Evolutionary conservation across 1,140 invertebrate species (phyloP), one percentile per base, ranked within the genome.

Genomic region (Heliothis virescens): DNA sequence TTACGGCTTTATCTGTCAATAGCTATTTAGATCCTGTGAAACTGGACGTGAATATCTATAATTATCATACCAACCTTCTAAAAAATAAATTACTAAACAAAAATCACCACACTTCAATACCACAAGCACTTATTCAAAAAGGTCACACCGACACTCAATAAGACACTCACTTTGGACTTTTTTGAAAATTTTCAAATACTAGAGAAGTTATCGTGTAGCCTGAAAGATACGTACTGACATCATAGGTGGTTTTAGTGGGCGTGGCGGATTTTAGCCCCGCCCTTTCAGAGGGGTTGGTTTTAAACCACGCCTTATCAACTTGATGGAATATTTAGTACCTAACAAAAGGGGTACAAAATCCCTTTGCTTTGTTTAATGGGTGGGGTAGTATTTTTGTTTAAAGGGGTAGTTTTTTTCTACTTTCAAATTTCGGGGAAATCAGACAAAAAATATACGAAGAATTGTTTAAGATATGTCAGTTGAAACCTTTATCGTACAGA

Each of bases 241-340:
- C 4, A 48, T 3, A 16, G 63, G 34, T 67, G 63, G 63, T 15
- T 41, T 16, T 13, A 5, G 4, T 4, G 41, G 63, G 63, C 63
- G 63, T 67, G 63, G 41, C 13, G 12, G 4, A 12, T 0, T 11
- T 18, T 47, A 11, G 16, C 62, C 34, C 62, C 41, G 16, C 63
- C 63, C 15, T 1, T 5, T 67, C 13, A 1, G 12, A 11, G 41
- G 41, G n/a, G 21, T 26, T 4, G 16, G n/a, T 41, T 16, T 12
- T 21, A 21, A 10, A 48, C 63, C 41, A 48, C 41, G 41, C 41
- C 63, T 21, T 48, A 9, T 11, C 41, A 21, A 1, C 16, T 29
- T 18, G 12, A 48, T 65, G 18, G 16, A 65, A 65, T 65, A 65
- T 65, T 65, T 65, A 48, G 9, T 47, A 65, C 10, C 47, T n/a